phyloP scores from a whole-genome alignment of 2,113 vertebrate genomes.

The Donacobius atricapilla region DNA sequence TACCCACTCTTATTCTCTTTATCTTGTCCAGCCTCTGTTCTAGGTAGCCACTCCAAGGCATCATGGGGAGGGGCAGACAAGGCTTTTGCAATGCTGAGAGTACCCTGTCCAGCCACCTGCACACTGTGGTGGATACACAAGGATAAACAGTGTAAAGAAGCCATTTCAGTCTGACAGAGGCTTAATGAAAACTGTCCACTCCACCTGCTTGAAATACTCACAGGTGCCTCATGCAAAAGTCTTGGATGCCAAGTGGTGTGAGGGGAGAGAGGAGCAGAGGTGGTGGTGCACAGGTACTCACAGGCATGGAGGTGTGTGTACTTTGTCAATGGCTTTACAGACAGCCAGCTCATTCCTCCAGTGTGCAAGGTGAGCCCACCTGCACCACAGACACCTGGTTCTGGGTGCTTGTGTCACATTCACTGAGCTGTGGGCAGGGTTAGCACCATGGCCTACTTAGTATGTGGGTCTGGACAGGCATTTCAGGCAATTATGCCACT shows the following conservation, averaged over 20 bases:
- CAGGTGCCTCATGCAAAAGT: neutral
- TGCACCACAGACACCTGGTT: neutral
- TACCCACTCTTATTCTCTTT: neutral
- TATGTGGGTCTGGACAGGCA: neutral
- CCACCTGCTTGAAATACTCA: neutral
- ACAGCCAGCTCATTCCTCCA: neutral
- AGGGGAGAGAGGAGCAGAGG: neutral
- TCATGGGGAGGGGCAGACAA: neutral
- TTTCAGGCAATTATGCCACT: neutral
- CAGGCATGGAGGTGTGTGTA: neutral
- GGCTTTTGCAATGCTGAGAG: neutral
- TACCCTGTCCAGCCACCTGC: neutral
- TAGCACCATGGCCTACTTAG: neutral
- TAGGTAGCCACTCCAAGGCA: neutral
- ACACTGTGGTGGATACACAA: neutral
- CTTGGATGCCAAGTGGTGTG: neutral
- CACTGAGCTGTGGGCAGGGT: neutral
- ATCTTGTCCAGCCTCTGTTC: neutral
- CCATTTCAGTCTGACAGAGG: neutral
- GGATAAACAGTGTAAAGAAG: neutral
- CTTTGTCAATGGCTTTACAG: neutral
- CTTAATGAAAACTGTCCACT: neutral
- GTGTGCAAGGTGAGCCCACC: neutral
- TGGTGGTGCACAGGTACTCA: neutral
- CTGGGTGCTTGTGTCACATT: neutral